These are phyloP conservation scores for Sarcophaga variegata DNA, from an alignment of 2,888 invertebrate genomes.

Conservation along the genomic window DNA sequence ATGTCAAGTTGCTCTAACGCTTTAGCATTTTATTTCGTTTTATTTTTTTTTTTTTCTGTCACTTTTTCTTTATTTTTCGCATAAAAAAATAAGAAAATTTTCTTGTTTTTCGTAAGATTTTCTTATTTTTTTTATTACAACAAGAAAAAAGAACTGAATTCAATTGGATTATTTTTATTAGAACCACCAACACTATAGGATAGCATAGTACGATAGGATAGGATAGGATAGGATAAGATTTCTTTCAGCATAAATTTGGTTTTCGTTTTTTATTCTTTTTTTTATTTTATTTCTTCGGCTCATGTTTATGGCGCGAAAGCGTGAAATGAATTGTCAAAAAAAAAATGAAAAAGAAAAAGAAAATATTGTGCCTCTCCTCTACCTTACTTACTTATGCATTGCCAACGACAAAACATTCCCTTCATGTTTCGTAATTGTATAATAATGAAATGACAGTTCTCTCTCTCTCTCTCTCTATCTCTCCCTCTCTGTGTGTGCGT, in stretches of 20 bases:
- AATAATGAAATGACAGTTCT: constrained; percentile 37
- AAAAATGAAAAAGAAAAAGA: constrained; percentile 15
- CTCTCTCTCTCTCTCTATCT: not conserved
- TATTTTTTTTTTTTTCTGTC: not conserved
- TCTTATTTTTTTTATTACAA: not conserved
- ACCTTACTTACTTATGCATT: not conserved
- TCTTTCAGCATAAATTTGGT: not conserved
- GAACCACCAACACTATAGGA: constrained; percentile 27
- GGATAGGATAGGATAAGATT: not conserved
- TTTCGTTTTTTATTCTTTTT: constrained; percentile 1
- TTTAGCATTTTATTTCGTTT: constrained; percentile 30
- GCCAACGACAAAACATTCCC: not conserved
- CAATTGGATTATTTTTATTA: constrained; percentile 20
- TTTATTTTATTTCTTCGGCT: constrained; percentile 7
- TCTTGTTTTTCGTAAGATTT: not conserved
- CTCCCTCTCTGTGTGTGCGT: not conserved
- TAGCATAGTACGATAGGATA: not conserved
- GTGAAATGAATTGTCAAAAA: constrained; percentile 68
- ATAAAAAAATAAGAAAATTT: not conserved
- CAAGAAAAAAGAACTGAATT: constrained; percentile 19
- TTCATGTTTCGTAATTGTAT: constrained; percentile 21
- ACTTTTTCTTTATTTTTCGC: not conserved
- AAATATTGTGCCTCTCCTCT: not conserved
- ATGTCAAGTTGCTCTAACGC: constrained; percentile 46
- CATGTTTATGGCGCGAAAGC: constrained; percentile 66